A percentile compares a stretch with the other conserved stretches of the same genome.
Conservation (phyloP, 2,888 invertebrate genomes). For the Ypsolopha scabrella region DNA sequence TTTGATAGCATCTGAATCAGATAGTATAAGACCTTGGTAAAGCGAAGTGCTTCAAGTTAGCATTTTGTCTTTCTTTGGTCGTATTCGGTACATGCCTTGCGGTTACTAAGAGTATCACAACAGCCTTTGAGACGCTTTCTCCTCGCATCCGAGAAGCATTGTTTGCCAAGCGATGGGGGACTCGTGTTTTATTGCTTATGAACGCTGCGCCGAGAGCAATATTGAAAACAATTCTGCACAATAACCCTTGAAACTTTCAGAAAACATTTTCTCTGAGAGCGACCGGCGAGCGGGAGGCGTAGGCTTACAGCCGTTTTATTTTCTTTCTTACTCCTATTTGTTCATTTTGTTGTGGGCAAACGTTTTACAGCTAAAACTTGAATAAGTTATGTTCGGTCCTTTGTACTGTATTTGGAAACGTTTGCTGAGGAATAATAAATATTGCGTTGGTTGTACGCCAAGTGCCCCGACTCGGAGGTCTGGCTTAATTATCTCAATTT, state of each 20-base stretch:
- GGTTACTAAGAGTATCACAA: too few relatives aligned
- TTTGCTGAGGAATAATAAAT: background rate
- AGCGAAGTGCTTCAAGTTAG: too few relatives aligned
- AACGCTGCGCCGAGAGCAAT: conserved; percentile 28
- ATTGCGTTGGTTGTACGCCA: background rate
- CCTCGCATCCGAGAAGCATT: conserved; percentile 24
- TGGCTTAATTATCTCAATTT: too few relatives aligned
- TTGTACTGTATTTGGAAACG: background rate
- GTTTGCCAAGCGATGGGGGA: conserved; percentile 24
- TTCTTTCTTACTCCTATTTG: background rate
- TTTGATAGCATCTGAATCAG: too few relatives aligned
- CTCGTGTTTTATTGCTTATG: conserved; percentile 39
- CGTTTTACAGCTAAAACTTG: background rate
- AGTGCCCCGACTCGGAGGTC: background rate
- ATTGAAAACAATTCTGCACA: conserved; percentile 28
- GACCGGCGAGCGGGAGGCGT: background rate
- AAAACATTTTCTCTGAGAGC: background rate
- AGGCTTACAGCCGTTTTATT: background rate
- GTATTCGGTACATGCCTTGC: too few relatives aligned
- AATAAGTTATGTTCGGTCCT: background rate
- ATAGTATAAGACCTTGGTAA: too few relatives aligned
- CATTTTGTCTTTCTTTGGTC: too few relatives aligned
- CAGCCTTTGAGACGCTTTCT: conserved; percentile 37
- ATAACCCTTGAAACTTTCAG: conserved; percentile 2
- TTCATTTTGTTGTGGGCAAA: background rate